Conservation (phyloP, 1,140 invertebrate genomes). For the Hypothenemus hampei region DNA sequence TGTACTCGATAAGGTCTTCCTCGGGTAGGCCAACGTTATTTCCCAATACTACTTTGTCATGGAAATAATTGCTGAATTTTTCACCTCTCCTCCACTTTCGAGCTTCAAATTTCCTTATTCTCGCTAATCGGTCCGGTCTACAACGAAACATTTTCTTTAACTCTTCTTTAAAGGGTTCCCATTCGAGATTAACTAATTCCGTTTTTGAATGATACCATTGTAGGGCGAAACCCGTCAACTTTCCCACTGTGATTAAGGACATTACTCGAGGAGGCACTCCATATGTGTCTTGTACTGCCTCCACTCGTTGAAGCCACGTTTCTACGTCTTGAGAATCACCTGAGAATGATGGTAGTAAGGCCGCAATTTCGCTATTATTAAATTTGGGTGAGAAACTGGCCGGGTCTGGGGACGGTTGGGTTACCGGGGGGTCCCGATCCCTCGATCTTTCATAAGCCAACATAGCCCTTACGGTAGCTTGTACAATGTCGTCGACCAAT, state of each 20-base stretch:
- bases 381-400: too few species aligned
- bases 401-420: too few species aligned
- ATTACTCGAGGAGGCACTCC: not conserved
- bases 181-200: too few species aligned
- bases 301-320: not conserved
- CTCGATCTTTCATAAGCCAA: too few species aligned
- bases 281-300: not conserved
- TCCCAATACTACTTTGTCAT: conserved; percentile 35
- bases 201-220: conserved; percentile 1
- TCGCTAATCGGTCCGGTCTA: conserved; percentile 5
- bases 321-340: not conserved
- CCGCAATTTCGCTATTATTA: not conserved
- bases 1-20: conserved; percentile 34
- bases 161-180: conserved; percentile 14
- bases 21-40: conserved; percentile 31
- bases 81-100: conserved; percentile 30
- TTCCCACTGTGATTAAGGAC: not conserved
- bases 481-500: too few species aligned
- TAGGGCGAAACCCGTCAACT: not conserved
- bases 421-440: too few species aligned
- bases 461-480: too few species aligned
- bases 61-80: conserved; percentile 32
- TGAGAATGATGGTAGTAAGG: not conserved
- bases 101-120: conserved; percentile 31
- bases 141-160: conserved; percentile 9